Base-by-base conservation (phyloP, 2,888 invertebrate genomes). In the Chymomyza fuscimana region DNA sequence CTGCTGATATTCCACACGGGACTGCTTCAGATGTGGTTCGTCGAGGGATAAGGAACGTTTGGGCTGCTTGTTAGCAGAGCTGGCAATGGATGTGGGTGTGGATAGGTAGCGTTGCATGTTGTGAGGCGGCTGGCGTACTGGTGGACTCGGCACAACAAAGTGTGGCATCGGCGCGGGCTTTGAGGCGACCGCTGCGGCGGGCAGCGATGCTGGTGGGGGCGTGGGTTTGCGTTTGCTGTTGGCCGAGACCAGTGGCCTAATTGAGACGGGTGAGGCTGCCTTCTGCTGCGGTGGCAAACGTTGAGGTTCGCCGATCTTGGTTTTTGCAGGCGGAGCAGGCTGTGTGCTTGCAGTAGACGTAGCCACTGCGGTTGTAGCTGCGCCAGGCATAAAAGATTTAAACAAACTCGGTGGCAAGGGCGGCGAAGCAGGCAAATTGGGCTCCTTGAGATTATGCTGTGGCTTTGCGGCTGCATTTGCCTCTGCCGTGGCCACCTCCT, bases 361-460 rank as follows among this genome's bases (percentile, higher is more conserved):
- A 16, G 73, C 15, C 10, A 72, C 1, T 19, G 72, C 5, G 22
- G 29, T 6, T 4, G 66, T 5, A 2, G 64, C 6, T 0, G 61
- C 7, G 6, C 46, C 63, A 29, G 76, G 79, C 0, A 88, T 84
- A 32, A 90, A 87, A 9, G 88, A 86, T 63, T 91, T 91, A 61
- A 92, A 92, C 3, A 92, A 75, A 65, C 91, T 92, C 10, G 91
- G 91, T 7, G 91, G 91, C 69, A 92, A 63, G 0, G 91, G 91
- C 4, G 91, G 91, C 2, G 91, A 91, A 0, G 87, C 82, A 1
- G 91, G 91, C 62, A 91, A 59, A 19, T 83, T 83, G 9, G 82
- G 68, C 19, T 89, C 89, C 54, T 85, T 88, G 16, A 86, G 80
- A 25, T 16, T 51, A n/a, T 66, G 12, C 36, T 40, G 40, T 9